phyloP scores from a whole-genome alignment of 1,140 invertebrate species.

The Pantala flavescens region DNA sequence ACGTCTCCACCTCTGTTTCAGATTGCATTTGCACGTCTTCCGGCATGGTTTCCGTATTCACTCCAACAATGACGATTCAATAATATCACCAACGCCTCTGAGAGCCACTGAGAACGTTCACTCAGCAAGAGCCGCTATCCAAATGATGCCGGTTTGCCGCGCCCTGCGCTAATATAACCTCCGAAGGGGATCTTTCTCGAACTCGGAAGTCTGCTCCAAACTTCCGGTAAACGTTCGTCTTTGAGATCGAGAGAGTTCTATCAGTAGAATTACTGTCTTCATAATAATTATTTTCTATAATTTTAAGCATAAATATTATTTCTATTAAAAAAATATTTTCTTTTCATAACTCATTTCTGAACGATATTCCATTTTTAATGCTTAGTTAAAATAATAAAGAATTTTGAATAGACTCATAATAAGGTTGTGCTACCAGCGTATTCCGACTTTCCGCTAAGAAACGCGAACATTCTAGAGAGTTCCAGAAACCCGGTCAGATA shows the following conservation, averaged over 20 bases:
- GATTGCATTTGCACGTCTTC: constrained; percentile 44
- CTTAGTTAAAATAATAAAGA: no score
- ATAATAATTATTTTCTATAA: background rate
- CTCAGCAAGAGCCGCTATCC: background rate
- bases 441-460: no score
- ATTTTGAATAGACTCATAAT: no score
- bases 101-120: background rate
- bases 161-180: background rate
- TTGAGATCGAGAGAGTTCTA: background rate
- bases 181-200: background rate
- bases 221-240: background rate
- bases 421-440: no score
- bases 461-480: no score
- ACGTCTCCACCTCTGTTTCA: constrained; percentile 57
- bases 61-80: no score
- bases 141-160: background rate
- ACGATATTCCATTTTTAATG: background rate
- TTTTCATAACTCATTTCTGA: background rate
- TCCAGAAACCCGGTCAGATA: no score
- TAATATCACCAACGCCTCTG: background rate
- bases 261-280: background rate
- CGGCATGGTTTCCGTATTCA: no score
- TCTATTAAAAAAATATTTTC: background rate
- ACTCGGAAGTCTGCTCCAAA: background rate
- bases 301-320: background rate